Conservation (phyloP, 1,140 invertebrate genomes). For the Tetranychus cinnabarinus region DNA sequence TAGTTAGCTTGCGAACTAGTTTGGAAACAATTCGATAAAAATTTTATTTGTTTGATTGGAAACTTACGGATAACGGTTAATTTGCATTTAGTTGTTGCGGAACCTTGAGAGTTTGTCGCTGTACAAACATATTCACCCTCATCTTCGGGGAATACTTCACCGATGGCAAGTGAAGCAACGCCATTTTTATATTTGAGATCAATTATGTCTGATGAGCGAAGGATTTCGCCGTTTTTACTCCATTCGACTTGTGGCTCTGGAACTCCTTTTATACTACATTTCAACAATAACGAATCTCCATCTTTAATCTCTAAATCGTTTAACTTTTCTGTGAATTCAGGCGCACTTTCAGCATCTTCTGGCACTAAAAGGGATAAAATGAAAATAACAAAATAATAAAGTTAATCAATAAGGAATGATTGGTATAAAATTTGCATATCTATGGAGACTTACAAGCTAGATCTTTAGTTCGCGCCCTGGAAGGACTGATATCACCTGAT, state of each 20-base stretch:
- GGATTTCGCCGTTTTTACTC: conserved; percentile 70
- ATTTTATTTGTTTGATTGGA: too few species aligned
- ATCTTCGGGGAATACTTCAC: conserved; percentile 79
- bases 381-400: too few species aligned
- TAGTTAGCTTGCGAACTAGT: too few species aligned
- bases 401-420: neutral
- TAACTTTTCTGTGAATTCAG: conserved; percentile 44
- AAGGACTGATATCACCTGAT: neutral
- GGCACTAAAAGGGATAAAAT: conserved; percentile 6
- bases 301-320: conserved; percentile 51
- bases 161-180: conserved; percentile 55
- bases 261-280: conserved; percentile 82
- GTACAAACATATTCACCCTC: conserved; percentile 65
- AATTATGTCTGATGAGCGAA: conserved; percentile 55
- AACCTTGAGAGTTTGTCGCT: conserved; percentile 68
- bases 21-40: too few species aligned
- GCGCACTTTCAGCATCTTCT: conserved; percentile 20
- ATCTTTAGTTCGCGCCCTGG: neutral
- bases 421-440: neutral
- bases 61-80: conserved; percentile 37
- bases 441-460: neutral
- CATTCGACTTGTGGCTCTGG: conserved; percentile 82
- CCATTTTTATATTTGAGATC: conserved; percentile 75
- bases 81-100: conserved; percentile 51
- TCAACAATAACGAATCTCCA: conserved; percentile 50